These are phyloP conservation scores for Cercopithecus petaurista DNA, from an alignment of 2,797 vertebrate species.

Conservation along the genomic window DNA sequence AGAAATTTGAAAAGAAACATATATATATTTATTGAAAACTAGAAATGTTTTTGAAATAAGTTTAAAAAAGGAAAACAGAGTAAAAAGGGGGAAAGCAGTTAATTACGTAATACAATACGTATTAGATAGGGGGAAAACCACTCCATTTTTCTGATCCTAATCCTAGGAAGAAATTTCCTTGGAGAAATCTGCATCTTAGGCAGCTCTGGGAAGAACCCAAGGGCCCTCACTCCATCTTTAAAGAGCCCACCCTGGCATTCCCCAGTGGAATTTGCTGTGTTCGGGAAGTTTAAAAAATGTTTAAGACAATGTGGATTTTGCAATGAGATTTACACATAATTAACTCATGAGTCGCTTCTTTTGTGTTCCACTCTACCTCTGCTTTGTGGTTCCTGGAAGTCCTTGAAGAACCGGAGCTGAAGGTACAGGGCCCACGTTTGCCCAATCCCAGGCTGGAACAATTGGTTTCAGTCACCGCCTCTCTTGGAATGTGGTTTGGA, in stretches of 20 bases:
- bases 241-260: not conserved
- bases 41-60: not conserved
- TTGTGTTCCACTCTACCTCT: not conserved
- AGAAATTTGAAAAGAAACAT: not conserved
- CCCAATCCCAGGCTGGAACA: not conserved
- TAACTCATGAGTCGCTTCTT: not conserved
- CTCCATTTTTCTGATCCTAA: not conserved
- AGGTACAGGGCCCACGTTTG: not conserved
- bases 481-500: not conserved
- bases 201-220: not conserved
- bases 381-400: slow-evolving; percentile 13
- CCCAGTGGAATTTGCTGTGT: not conserved
- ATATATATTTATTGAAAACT: not conserved
- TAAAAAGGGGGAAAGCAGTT: not conserved
- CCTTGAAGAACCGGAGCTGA: not conserved
- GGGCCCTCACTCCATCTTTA: not conserved
- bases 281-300: not conserved
- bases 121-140: not conserved
- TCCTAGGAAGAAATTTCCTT: not conserved
- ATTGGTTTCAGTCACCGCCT: slow-evolving; percentile 16
- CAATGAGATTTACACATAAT: not conserved
- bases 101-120: not conserved
- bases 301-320: not conserved
- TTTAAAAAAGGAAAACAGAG: not conserved
- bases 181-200: not conserved